Conservation (phyloP, 1,140 invertebrate species). For the Euura saliciscinereae region DNA sequence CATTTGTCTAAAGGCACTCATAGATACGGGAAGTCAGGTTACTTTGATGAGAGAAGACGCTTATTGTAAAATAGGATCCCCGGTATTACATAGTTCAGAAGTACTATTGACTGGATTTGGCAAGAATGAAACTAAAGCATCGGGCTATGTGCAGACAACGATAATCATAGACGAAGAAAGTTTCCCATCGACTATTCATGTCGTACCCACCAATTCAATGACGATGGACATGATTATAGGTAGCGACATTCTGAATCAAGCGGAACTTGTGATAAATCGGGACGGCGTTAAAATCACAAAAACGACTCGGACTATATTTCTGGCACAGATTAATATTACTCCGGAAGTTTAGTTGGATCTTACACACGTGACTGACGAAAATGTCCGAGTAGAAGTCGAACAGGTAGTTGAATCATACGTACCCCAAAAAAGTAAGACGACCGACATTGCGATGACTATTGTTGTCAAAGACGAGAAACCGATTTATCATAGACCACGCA, state of each 20-base stretch:
- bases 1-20: neutral
- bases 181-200: neutral
- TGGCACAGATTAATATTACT: constrained; percentile 14
- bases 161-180: neutral
- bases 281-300: neutral
- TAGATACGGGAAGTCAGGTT: constrained; percentile 2
- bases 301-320: constrained; percentile 10
- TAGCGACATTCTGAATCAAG: neutral
- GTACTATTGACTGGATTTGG: constrained; percentile 6
- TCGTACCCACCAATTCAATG: constrained; percentile 8
- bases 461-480: constrained; percentile 10
- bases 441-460: constrained; percentile 25
- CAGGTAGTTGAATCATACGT: constrained; percentile 13
- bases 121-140: neutral
- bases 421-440: constrained; percentile 11
- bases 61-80: constrained; percentile 1
- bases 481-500: constrained; percentile 14
- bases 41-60: constrained; percentile 3
- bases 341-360: too few species aligned
- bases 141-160: neutral
- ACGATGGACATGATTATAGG: neutral
- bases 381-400: neutral
- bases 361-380: too few species aligned
- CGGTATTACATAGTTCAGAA: neutral
- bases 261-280: neutral